Evolutionary conservation across 2,113 vertebrate genomes (phyloP), one percentile per base, ranked within the genome.

Genomic region (Mormyrus lacerda): DNA sequence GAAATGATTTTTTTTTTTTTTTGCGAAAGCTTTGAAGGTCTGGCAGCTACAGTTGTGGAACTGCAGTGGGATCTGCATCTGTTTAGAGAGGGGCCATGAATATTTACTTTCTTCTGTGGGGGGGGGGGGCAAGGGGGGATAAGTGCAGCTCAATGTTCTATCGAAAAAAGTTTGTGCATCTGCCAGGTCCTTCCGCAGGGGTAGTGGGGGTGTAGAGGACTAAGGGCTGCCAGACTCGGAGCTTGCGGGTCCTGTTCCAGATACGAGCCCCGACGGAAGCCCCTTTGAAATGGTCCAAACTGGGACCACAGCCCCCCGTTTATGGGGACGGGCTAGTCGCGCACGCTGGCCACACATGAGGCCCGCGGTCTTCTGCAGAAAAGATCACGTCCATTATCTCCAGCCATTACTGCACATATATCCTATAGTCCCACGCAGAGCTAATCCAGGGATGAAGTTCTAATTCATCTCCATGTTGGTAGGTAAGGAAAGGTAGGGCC

Each of bases 51-150:
- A 61, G 51, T 79, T 84, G 76, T 83, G 51, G 51, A 45, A 89
- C 21, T 79, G 76, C 51, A 73, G 31, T 87, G 87, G 35, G 53
- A 87, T 42, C 53, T 87, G 53, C 76, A 69, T 58, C 76, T 44
- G 88, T 89, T 89, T 82, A 11, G 51, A 35, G 10, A 10, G 5
- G 51, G 88, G 48, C 39, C 51, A 85, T 89, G 88, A 85, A 89
- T 89, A 89, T 85, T 84, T 47, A 89, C 79, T 83, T 47, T 44
- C 39, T 44, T 7, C 39, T 17, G 76, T 44, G 48, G 50, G 50
- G 21, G 2, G 58, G 39, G 24, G 42, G 6, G 6, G 35, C 6
- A 51, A n/a, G 24, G 3, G 58, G 42, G 13, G 53, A 9, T 58
- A 65, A 35, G 65, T 27, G 42, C 42, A 2, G 17, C 19, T 53